phyloP scores from a whole-genome alignment of 1,140 invertebrate genomes.

The Plutomurus gul region DNA sequence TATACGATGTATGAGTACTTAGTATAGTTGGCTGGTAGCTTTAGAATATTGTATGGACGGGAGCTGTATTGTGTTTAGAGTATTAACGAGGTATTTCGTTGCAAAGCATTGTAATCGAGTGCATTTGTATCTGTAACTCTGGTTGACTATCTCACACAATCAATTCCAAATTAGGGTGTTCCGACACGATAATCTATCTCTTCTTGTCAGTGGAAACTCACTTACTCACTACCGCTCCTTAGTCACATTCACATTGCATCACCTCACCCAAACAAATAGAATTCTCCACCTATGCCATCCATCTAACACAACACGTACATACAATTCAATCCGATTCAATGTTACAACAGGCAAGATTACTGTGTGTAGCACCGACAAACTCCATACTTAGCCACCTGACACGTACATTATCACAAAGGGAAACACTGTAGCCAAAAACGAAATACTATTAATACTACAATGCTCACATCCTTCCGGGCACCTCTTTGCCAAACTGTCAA shows the following conservation, averaged over 20 bases:
- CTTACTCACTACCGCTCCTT: background rate
- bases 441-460: too few species aligned
- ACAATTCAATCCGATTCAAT: background rate
- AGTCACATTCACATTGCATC: background rate
- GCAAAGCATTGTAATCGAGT: background rate
- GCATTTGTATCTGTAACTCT: background rate
- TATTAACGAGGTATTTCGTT: constrained; percentile 2
- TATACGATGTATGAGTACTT: too few species aligned
- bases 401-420: too few species aligned
- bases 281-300: background rate
- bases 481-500: background rate
- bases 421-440: too few species aligned
- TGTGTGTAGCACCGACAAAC: too few species aligned
- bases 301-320: background rate
- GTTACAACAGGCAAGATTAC: too few species aligned
- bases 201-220: background rate
- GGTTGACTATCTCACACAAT: constrained; percentile 18
- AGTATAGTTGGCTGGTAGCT: too few species aligned
- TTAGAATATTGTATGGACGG: too few species aligned
- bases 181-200: constrained; percentile 6
- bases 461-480: background rate
- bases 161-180: constrained; percentile 24
- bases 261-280: background rate
- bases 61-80: too few species aligned
- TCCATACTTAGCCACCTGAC: too few species aligned